Base-by-base conservation (phyloP, 1,140 invertebrate species). In the Nymphalis io region DNA sequence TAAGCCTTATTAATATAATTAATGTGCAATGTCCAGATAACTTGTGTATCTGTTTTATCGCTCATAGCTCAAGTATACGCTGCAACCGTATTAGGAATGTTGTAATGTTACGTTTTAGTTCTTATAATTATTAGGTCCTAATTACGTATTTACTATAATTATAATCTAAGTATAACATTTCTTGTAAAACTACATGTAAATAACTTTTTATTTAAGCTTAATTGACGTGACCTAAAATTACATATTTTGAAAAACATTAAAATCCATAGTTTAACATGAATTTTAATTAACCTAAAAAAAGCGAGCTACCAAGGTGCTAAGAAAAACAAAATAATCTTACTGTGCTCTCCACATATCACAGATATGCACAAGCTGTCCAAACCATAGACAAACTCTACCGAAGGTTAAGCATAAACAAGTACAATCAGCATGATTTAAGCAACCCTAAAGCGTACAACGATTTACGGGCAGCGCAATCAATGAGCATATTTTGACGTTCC, bases 401-500 rank as follows among this genome's bases (percentile, higher is more conserved):
- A 16, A 65, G 18, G 44, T 65, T 27, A 11, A 65, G 38, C 74
- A 80, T 82, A 78, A 84, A 82, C 78, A 76, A 79, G 77, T 81
- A 84, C 80, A 87, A 83, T 84, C 84, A 82, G 74, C 77, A 71
- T 76, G 78, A 83, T 81, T 81, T 82, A 82, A 80, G 69, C 66
- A 48, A 59, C 74, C 77, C 70, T 65, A 40, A 64, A 77, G 80
- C 73, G 72, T 61, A 57, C 62, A 46, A 61, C 62, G 69, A 82
- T 83, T 81, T 81, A 81, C 77, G 68, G 75, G 65, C 74, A 68
- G 70, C 73, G 80, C 83, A 87, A 87, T 87, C 85, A 85, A 82
- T 87, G 84, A 84, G 69, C 72, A 71, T 85, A 78, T 81, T 84
- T 84, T 87, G 85, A 85, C 83, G 79, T 83, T 83, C 80, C 85